phyloP scores from a whole-genome alignment of 2,888 invertebrate species.

The Phyto melanocephala region DNA sequence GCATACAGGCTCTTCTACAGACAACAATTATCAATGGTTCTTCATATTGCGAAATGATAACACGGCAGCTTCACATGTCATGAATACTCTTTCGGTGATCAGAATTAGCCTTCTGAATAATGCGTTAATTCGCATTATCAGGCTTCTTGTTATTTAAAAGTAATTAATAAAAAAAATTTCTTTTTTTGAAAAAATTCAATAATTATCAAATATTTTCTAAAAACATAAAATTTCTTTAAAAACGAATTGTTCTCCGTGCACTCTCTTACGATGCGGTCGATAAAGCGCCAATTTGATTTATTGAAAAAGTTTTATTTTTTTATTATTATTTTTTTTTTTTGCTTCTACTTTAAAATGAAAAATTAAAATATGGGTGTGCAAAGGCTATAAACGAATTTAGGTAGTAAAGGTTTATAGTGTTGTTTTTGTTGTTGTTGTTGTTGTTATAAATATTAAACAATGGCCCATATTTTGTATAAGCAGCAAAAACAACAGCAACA shows the following conservation, averaged over 20 bases:
- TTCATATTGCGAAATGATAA: too few species aligned
- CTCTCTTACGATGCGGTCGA: constrained; percentile 48
- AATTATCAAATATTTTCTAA: too few species aligned
- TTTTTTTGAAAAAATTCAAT: too few species aligned
- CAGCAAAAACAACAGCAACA: background rate
- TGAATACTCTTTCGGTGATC: too few species aligned
- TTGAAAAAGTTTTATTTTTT: constrained; percentile 41
- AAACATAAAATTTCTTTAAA: too few species aligned
- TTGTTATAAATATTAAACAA: constrained; percentile 27
- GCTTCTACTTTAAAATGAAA: background rate
- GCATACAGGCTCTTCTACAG: too few species aligned
- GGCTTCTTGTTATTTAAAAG: too few species aligned
- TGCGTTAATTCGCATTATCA: too few species aligned
- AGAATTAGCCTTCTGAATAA: too few species aligned
- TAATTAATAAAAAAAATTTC: too few species aligned
- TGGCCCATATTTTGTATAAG: constrained; percentile 11
- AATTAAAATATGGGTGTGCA: constrained; percentile 56
- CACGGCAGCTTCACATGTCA: too few species aligned
- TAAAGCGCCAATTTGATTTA: constrained; percentile 63
- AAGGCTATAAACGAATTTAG: constrained; percentile 48
- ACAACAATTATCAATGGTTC: too few species aligned
- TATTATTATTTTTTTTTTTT: constrained; percentile 29
- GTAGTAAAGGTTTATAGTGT: constrained; percentile 9
- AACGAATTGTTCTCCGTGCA: constrained; percentile 8
- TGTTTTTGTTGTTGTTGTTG: background rate